Evolutionary conservation across 2,888 invertebrate species (phyloP).

Genomic region (Megalurothrips usitatus): DNA sequence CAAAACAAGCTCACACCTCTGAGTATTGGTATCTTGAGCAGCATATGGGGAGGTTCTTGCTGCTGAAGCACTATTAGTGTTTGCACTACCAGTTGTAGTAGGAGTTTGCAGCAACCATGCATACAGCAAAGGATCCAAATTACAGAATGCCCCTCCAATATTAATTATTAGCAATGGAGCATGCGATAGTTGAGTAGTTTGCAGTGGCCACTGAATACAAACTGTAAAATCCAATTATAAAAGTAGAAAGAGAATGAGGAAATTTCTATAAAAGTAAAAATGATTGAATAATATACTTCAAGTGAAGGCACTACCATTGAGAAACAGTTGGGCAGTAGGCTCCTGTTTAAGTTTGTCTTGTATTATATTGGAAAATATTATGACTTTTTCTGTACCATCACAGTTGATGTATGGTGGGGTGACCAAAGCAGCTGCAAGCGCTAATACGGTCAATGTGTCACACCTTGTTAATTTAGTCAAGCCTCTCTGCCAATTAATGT

Average conservation of each 20-base stretch:
- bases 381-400: no score
- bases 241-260: background rate
- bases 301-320: background rate
- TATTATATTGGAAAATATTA: background rate
- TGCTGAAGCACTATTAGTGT: background rate
- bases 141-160: background rate
- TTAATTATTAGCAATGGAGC: background rate
- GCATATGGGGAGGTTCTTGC: background rate
- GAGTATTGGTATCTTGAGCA: background rate
- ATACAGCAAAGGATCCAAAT: background rate
- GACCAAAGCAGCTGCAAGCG: background rate
- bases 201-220: background rate
- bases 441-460: background rate
- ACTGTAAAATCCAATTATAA: background rate
- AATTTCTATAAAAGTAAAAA: background rate
- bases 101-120: background rate
- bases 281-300: background rate
- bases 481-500: background rate
- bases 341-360: background rate
- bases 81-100: background rate
- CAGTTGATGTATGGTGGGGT: background rate
- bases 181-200: background rate
- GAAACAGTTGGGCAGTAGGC: background rate
- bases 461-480: background rate
- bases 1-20: background rate